Base-by-base conservation (phyloP, 2,113 vertebrate genomes). In the Trachemys scripta region DNA sequence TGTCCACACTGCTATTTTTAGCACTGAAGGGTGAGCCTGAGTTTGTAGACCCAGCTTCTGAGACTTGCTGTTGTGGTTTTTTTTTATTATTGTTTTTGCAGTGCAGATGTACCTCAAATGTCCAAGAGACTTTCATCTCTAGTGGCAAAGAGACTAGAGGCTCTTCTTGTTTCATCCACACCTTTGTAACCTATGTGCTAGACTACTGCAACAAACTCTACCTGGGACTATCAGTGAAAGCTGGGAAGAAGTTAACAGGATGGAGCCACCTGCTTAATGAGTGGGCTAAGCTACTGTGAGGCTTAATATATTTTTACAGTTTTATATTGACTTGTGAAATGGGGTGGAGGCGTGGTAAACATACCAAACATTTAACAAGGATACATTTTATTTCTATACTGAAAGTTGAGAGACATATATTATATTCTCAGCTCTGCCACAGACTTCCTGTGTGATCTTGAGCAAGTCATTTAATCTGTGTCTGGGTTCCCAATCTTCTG, bases 161-260 rank as follows among this genome's bases (percentile, higher is more conserved):
- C 38, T 82, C 35, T 47, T 42, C 47, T 93, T 88, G 5, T 62
- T 89, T 93, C 49, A 8, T 56, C 20, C 1, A 2, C 35, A 45
- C 1, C 1, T 0, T 78, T 25, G 42, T 47, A 78, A 0, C 42
- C 94, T 14, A 45, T 94, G 82, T 5, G 6, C 9, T 45, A 76
- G 31, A 53, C 42, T 87, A 22, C 83, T 95, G 24, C 11, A 11
- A 24, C 25, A 51, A 80, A 13, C 5, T 50, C 5, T 83, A 53
- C 10, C 10, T 35, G 89, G 25, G 5, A 72, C 9, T 25, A 5
- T 45, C 78, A 85, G 54, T 13, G 29, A 79, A 85, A 84, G 6
- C 2, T 62, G 35, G 49, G 35, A n/a, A 19, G 0, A 0, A 31
- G 53, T 82, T 92, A 4, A 80, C 47, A 47, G 42, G 38, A 2